Percentiles rank a stretch among this genome's conserved stretches.
phyloP scores from a whole-genome alignment of 2,113 vertebrate species.

The Dunckerocampus dactyliophorus region DNA sequence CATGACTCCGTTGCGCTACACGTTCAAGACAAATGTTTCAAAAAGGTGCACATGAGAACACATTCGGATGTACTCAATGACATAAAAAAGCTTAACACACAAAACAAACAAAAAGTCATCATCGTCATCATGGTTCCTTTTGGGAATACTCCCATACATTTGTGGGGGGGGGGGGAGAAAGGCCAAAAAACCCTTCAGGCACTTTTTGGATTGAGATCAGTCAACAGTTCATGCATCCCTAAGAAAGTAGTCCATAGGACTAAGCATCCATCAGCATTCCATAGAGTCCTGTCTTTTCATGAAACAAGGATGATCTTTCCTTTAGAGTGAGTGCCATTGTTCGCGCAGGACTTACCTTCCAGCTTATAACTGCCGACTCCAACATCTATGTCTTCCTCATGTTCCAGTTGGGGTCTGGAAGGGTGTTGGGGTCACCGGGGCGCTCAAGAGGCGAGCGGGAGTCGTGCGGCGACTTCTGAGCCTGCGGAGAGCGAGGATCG shows the following conservation, averaged over 20 bases:
- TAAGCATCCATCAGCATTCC: slow-evolving; percentile 51
- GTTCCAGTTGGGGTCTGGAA: slow-evolving; percentile 88
- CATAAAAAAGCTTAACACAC: slow-evolving; percentile 50
- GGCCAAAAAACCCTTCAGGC: slow-evolving; percentile 69
- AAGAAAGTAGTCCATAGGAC: slow-evolving; percentile 74
- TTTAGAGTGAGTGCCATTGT: neutral
- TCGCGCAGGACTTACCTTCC: slow-evolving; percentile 20
- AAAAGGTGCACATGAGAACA: slow-evolving; percentile 52
- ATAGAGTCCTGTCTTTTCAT: slow-evolving; percentile 36
- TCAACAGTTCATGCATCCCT: slow-evolving; percentile 47
- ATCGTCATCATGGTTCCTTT: slow-evolving; percentile 41
- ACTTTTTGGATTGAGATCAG: slow-evolving; percentile 71
- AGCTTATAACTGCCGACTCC: slow-evolving; percentile 51
- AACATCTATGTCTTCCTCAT: slow-evolving; percentile 80
- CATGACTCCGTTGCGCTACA: no score
- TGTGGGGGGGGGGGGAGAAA: slow-evolving; percentile 51
- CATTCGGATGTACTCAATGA: slow-evolving; percentile 44
- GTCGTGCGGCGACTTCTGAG: slow-evolving; percentile 91
- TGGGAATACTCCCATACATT: slow-evolving; percentile 50
- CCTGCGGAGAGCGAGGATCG: slow-evolving; percentile 90
- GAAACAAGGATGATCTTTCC: neutral
- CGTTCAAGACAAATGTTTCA: neutral
- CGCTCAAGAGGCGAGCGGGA: slow-evolving; percentile 87
- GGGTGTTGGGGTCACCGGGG: slow-evolving; percentile 80
- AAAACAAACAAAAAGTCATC: slow-evolving; percentile 21